Conservation (phyloP, 2,888 invertebrate species). For the Aphodius sticticus region DNA sequence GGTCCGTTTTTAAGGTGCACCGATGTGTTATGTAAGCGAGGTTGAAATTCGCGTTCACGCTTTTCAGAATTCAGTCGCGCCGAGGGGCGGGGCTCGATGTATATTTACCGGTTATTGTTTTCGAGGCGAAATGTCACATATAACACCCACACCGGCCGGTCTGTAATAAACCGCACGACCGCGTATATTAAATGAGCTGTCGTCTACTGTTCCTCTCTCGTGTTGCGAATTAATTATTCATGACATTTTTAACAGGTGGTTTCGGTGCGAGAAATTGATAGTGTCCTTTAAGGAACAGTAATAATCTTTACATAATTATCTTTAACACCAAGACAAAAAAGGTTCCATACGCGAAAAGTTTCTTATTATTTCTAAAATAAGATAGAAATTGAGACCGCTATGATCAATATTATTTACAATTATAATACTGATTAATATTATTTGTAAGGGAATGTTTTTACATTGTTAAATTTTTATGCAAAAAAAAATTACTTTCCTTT, state of each 20-base stretch:
- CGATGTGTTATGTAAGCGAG: not conserved
- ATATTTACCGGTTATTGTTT: conserved; percentile 23
- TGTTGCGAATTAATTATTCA: conserved; percentile 4
- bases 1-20: not conserved
- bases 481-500: no score
- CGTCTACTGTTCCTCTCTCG: not conserved
- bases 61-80: not conserved
- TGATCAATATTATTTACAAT: no score
- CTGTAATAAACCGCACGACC: not conserved
- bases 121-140: conserved; percentile 17
- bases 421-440: no score
- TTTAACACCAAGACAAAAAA: not conserved
- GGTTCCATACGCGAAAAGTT: no score
- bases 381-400: no score
- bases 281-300: not conserved
- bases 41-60: conserved; percentile 16
- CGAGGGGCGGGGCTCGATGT: conserved; percentile 11
- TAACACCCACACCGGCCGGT: conserved; percentile 10
- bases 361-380: no score
- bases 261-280: not conserved
- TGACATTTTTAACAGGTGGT: not conserved
- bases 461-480: no score
- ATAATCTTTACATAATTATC: conserved; percentile 4
- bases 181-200: not conserved
- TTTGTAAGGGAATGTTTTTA: no score